These are phyloP conservation scores for Drosophila mimica DNA, from an alignment of 2,888 invertebrate species.

Conservation along the genomic window DNA sequence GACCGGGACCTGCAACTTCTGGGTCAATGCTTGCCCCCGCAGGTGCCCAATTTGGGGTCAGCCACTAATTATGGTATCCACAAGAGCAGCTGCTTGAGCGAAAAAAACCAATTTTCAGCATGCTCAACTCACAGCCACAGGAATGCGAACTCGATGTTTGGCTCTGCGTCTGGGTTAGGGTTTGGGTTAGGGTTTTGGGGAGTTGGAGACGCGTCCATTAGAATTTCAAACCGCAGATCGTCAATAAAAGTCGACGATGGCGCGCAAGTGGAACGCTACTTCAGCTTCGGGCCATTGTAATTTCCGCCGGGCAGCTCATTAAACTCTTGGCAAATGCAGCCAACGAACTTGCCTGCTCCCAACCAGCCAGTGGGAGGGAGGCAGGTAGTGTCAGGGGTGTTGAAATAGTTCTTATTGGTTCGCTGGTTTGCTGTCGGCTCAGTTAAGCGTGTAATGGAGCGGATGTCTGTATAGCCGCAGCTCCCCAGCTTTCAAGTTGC, in stretches of 20 bases:
- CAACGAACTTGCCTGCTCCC: conserved; percentile 44
- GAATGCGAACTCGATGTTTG: conserved; percentile 44
- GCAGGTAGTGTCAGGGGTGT: background rate
- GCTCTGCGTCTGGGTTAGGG: background rate
- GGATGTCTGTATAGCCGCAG: conserved; percentile 61
- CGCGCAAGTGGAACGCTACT: conserved; percentile 39
- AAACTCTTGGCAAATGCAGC: conserved; percentile 57
- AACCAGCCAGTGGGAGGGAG: background rate
- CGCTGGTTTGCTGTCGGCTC: conserved; percentile 59
- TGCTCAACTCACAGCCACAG: conserved; percentile 66
- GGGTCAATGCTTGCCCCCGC: conserved; percentile 42
- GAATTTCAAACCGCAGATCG: conserved; percentile 69
- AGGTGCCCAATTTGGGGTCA: conserved; percentile 17
- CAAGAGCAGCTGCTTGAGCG: conserved; percentile 18
- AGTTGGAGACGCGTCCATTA: conserved; percentile 56
- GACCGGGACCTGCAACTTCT: background rate
- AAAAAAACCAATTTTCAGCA: conserved; percentile 65
- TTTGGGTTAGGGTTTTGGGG: conserved; percentile 30
- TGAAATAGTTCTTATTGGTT: conserved; percentile 58
- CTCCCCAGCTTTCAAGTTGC: conserved; percentile 12
- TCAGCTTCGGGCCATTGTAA: conserved; percentile 43
- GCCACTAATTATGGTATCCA: conserved; percentile 33
- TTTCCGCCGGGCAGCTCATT: conserved; percentile 68
- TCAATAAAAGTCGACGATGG: conserved; percentile 38
- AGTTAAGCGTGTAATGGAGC: conserved; percentile 80